Evolutionary conservation across 2,888 invertebrate genomes (phyloP).

Genomic region (Arenicola marina): DNA sequence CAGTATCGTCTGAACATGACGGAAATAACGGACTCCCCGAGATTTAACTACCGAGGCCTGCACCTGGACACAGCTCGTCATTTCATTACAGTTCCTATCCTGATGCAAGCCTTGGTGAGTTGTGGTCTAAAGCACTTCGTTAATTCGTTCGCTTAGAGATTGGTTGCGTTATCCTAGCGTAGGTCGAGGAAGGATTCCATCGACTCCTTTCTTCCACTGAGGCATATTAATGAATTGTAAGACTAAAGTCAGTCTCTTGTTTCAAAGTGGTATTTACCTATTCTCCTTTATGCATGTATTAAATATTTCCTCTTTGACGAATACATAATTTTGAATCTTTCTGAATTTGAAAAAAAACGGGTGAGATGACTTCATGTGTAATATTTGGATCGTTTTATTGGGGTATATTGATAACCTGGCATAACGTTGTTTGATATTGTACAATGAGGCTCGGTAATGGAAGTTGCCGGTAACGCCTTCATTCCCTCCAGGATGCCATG

Average conservation of each 20-base stretch:
- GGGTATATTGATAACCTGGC: background rate
- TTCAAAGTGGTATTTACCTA: too few relatives aligned
- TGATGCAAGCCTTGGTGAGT: background rate
- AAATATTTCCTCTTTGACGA: too few relatives aligned
- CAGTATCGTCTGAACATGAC: constrained; percentile 46
- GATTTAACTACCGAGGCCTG: constrained; percentile 49
- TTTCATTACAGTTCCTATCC: constrained; percentile 38
- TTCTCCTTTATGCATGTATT: too few relatives aligned
- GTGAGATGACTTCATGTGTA: too few relatives aligned
- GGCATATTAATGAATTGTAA: background rate
- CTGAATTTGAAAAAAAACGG: too few relatives aligned
- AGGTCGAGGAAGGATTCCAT: too few relatives aligned
- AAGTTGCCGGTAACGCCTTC: too few relatives aligned
- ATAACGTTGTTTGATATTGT: background rate
- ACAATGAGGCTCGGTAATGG: too few relatives aligned
- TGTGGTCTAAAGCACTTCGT: background rate
- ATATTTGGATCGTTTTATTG: too few relatives aligned
- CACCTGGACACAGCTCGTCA: constrained; percentile 54
- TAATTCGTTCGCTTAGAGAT: too few relatives aligned
- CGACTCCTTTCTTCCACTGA: background rate
- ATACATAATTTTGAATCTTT: too few relatives aligned
- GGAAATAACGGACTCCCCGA: constrained; percentile 43
- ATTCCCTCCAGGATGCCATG: constrained; percentile 44
- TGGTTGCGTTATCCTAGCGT: too few relatives aligned
- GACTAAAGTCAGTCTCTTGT: background rate